Conservation (phyloP, 2,888 invertebrate species). For the Clistopyga incitator region DNA sequence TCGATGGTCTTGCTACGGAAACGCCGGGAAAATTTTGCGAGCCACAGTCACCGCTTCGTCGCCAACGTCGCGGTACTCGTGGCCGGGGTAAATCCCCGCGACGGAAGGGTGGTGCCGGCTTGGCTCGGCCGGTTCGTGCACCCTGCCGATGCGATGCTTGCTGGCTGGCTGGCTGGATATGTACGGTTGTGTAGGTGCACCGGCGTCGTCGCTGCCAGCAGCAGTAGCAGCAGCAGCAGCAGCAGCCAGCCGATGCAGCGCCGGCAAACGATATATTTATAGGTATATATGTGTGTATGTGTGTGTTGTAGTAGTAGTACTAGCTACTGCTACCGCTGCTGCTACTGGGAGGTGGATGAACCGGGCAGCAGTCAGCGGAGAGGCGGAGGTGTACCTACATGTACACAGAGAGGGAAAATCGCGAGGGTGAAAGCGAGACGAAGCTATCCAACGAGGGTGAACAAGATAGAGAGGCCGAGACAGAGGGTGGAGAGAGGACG, state of each 20-base stretch:
- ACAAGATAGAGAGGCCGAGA: constrained; percentile 57
- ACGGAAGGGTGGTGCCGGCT: constrained; percentile 49
- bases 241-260: constrained; percentile 59
- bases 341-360: constrained; percentile 80
- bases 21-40: constrained; percentile 49
- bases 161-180: constrained; percentile 18
- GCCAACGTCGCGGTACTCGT: constrained; percentile 8
- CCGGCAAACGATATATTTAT: constrained; percentile 22
- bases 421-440: constrained; percentile 63
- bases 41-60: constrained; percentile 6
- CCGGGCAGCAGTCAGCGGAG: constrained; percentile 77
- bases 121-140: constrained; percentile 37
- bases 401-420: constrained; percentile 30
- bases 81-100: constrained; percentile 55
- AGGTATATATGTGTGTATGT: constrained; percentile 11
- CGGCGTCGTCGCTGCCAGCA: constrained; percentile 40
- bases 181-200: constrained; percentile 39
- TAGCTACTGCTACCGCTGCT: constrained; percentile 13
- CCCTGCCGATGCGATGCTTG: constrained; percentile 38
- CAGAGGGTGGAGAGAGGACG: constrained; percentile 40
- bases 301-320: constrained; percentile 17
- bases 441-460: constrained; percentile 61
- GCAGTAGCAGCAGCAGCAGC: constrained; percentile 12
- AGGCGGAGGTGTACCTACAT: constrained; percentile 25
- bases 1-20: background rate